Evolutionary conservation across 2,888 invertebrate species (phyloP).

Genomic region (Rhamnusium bicolor): DNA sequence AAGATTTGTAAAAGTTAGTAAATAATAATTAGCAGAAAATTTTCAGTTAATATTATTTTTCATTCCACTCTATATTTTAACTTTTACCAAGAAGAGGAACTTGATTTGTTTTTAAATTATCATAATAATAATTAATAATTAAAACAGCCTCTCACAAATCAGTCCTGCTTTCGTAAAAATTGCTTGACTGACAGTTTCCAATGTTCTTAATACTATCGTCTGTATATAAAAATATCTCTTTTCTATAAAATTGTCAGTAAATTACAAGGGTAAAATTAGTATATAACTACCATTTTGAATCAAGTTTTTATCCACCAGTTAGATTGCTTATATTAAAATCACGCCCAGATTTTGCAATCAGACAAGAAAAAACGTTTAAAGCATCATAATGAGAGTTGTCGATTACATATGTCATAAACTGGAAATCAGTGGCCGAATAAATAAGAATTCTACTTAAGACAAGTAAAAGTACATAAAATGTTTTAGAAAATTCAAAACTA

Average conservation of each 20-base stretch:
- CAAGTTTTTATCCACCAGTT: background rate
- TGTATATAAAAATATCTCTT: too few relatives aligned
- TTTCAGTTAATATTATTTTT: too few relatives aligned
- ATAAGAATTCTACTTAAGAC: background rate
- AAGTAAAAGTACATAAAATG: background rate
- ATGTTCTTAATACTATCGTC: too few relatives aligned
- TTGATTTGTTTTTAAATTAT: too few relatives aligned
- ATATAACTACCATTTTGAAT: background rate
- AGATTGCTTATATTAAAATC: background rate
- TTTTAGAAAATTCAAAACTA: background rate
- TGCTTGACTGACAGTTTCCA: too few relatives aligned
- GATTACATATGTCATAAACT: background rate
- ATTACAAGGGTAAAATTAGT: background rate
- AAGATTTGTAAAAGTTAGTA: too few relatives aligned
- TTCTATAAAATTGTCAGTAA: background rate
- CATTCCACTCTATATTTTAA: too few relatives aligned
- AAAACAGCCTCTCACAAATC: too few relatives aligned
- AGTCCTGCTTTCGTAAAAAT: too few relatives aligned
- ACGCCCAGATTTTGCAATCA: background rate
- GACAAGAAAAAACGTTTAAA: background rate
- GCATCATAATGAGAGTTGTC: background rate
- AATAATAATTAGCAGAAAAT: too few relatives aligned
- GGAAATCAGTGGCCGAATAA: background rate
- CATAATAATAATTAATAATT: too few relatives aligned
- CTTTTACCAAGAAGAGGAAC: too few relatives aligned